Evolutionary conservation across 2,113 vertebrate genomes (phyloP), one percentile per base, ranked within the genome.

Genomic region (Lycaon pictus): DNA sequence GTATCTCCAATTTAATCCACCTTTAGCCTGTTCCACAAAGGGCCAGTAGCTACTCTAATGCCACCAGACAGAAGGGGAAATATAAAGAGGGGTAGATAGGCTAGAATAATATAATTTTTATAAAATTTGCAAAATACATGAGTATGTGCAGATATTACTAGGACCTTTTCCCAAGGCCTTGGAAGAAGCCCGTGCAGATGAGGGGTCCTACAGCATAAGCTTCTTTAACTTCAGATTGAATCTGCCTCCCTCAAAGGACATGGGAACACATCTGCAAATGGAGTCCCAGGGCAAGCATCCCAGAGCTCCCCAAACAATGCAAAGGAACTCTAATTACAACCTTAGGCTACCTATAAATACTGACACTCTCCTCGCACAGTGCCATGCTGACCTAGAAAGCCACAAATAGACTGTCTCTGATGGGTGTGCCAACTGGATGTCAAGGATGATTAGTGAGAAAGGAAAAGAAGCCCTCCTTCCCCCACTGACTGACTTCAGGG

Each of bases 381-480:
- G 87, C 58, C 85, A 23, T 37, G 83, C 87, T 97, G 97, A 96
- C 97, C 96, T 95, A 96, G 95, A 96, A 90, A 96, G 60, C 71
- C 80, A 55, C 93, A 96, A 93, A 97, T 95, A 97, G 95, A 93
- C 71, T 22, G 6, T 93, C 17, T 85, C 79, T 67, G 87, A 97
- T 95, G 81, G 96, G 91, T 85, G 80, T 92, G 53, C 95, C 97
- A 98, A 97, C 89, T 90, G 74, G 63, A 93, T 96, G 97, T 97
- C 97, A 96, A 90, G 90, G 88, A 97, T 95, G 95, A 98, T 98
- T 98, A 98, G 97, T 97, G 97, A 93, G 91, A 90, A 92, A 71
- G 74, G 81, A 74, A 95, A 95, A 84, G 53, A 93, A 86, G 58
- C 37, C 51, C 37, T 43, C 20, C 37, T 95, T 72, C 62, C 86